These are phyloP conservation scores for Microcebus murinus DNA, from an alignment of 2,113 vertebrate genomes.

Conservation along the genomic window DNA sequence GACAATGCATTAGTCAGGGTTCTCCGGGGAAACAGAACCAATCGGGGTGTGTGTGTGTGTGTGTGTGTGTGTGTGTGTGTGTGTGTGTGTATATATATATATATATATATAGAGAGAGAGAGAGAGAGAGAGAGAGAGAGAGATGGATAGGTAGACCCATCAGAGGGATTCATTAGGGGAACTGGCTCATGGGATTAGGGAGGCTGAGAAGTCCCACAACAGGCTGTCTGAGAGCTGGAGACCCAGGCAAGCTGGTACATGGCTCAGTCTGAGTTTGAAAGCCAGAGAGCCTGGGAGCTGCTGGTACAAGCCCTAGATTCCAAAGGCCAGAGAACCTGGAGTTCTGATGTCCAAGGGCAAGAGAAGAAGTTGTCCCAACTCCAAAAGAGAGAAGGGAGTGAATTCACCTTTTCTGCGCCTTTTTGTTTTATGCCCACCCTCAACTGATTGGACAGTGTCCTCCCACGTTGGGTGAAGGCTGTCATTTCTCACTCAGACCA, in stretches of 20 bases:
- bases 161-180: no score
- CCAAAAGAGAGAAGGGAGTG: not conserved
- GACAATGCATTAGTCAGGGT: rapidly evolving
- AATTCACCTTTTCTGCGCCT: not conserved
- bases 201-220: not conserved
- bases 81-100: not conserved
- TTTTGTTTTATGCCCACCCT: not conserved
- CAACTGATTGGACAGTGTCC: rapidly evolving
- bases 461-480: not conserved
- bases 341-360: not conserved
- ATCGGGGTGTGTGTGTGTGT: no score
- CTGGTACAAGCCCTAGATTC: not conserved
- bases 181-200: not conserved
- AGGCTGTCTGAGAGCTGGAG: not conserved
- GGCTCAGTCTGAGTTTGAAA: not conserved
- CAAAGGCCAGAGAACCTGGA: not conserved
- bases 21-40: not conserved
- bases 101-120: no score
- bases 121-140: not conserved
- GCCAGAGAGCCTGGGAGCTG: not conserved
- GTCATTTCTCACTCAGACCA: not conserved
- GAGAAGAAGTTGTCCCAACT: not conserved
- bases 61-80: no score
- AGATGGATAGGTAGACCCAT: not conserved
- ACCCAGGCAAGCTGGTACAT: no score